These are phyloP conservation scores for Argopecten irradians DNA, from an alignment of 1,140 invertebrate species.

Conservation along the genomic window DNA sequence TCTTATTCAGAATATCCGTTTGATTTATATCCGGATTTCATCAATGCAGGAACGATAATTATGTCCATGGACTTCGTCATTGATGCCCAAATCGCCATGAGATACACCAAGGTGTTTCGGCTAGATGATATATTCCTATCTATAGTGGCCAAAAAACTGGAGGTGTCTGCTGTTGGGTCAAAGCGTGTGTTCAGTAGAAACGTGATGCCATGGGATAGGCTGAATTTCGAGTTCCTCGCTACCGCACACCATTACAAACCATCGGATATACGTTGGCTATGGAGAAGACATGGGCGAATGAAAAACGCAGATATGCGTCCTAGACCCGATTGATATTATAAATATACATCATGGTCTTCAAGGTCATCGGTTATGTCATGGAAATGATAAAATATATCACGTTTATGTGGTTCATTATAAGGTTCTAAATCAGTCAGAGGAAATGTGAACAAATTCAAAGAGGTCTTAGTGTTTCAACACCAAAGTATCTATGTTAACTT, in stretches of 20 bases:
- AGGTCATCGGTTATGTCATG: no score
- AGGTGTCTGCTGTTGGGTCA: not conserved
- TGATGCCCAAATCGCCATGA: constrained; percentile 12
- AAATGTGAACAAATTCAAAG: no score
- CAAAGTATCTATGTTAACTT: no score
- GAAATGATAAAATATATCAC: no score
- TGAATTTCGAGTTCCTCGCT: not conserved
- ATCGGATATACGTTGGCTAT: not conserved
- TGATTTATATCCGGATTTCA: constrained; percentile 20
- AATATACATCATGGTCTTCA: no score
- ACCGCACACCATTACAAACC: not conserved
- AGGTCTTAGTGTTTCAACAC: no score
- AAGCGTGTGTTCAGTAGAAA: not conserved
- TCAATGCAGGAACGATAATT: not conserved
- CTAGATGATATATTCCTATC: constrained; percentile 30
- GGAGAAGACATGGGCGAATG: not conserved
- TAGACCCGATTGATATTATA: not conserved
- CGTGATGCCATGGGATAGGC: not conserved
- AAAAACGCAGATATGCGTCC: not conserved
- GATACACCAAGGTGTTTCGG: constrained; percentile 19
- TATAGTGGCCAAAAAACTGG: constrained; percentile 18
- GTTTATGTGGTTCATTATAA: no score
- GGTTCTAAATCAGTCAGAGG: no score
- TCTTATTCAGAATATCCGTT: not conserved
- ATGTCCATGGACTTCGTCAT: not conserved